Base-by-base conservation (phyloP, 2,797 vertebrate genomes). In the Chaenodraco wilsoni region DNA sequence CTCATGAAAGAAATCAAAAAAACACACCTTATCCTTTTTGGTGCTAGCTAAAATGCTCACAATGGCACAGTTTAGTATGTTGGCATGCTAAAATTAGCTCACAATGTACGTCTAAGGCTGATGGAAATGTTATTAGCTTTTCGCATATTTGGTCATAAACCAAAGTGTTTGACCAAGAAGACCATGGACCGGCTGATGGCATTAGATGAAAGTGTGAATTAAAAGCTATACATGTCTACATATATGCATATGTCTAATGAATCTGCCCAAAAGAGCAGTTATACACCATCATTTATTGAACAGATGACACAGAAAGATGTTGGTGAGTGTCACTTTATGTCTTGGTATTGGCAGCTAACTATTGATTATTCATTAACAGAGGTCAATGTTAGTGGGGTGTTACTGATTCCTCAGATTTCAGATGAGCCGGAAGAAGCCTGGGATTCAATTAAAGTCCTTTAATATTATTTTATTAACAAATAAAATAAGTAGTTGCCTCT, bases 351-450 rank as follows among this genome's bases (percentile, higher is more conserved):
- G 49, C 61, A 78, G 44, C 50, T 41, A 13, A 68, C 43, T 49
- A 72, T 66, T 66, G 71, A 74, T 65, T 65, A 43, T 40, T 68
- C 58, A 68, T 79, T 70, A 81, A 33, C 12, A 37, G 17, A 71
- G 56, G 48, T 19, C 44, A 37, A 15, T 13, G 19, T 14, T 37
- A 7, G 33, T 37, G 33, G 8, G 8, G 33, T 9, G 33, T 7
- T 37, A 37, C 33, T 37, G 33, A 37, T 37, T 37, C 33, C 33
- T 37, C 33, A 37, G 33, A 37, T 37, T 37, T 9, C 33, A 37
- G 33, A 37, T 37, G 8, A 37, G 33, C 33, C 6, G 0, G 33
- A 37, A 9, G 33, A 37, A 37, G 33, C 33, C 7, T 37, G 33
- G 33, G 33, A 37, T 37, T 37, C 33, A 37, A 9, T 37, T 37